These are phyloP conservation scores for Paramormyrops hopkinsi DNA, from an alignment of 2,797 vertebrate species.

Conservation along the genomic window DNA sequence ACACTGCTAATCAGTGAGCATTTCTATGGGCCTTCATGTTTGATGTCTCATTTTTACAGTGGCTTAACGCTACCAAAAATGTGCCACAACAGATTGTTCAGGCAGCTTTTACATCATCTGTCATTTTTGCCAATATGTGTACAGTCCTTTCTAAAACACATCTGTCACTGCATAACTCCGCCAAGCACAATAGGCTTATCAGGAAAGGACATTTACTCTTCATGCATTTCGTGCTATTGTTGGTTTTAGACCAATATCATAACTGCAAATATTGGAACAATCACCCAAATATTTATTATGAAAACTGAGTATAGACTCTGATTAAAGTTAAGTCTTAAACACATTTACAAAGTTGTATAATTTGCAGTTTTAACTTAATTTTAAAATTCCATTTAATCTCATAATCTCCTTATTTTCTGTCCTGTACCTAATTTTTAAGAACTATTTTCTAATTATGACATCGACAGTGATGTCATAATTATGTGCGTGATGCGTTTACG, in stretches of 20 bases:
- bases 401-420: background rate
- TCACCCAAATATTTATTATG: background rate
- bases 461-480: background rate
- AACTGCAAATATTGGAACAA: constrained; percentile 13
- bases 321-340: background rate
- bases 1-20: background rate
- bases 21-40: background rate
- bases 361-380: background rate
- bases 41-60: background rate
- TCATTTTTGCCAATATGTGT: background rate
- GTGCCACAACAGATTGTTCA: background rate
- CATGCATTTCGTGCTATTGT: background rate
- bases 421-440: background rate
- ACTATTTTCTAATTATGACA: background rate
- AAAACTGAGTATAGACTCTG: background rate
- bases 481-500: background rate
- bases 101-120: background rate
- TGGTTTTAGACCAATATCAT: background rate
- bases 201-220: background rate
- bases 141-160: background rate
- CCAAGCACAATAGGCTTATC: background rate
- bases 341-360: background rate
- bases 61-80: background rate
- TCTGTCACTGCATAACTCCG: background rate
- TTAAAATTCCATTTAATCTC: background rate